Percentiles rank a stretch among this genome's conserved stretches.
Evolutionary conservation across 2,113 vertebrate species (phyloP).

Genomic region (Origma solitaria): DNA sequence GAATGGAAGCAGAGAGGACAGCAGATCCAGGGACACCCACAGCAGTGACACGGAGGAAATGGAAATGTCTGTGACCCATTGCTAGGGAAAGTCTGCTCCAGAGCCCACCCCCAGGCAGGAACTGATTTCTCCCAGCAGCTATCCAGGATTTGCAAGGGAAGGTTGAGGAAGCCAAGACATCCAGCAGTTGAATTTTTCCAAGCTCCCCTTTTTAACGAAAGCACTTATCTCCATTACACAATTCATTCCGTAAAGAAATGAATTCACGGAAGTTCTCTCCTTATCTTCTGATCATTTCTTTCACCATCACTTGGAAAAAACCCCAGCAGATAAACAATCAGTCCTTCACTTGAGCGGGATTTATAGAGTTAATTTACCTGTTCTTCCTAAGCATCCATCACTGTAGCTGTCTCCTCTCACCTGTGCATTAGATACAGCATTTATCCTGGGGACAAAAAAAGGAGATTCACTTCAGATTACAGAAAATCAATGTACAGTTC

Average conservation of each 20-base stretch:
- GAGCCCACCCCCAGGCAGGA: not conserved
- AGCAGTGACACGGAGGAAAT: not conserved
- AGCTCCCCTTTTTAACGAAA: not conserved
- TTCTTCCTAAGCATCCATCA: slow-evolving; percentile 87
- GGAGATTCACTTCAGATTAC: not conserved
- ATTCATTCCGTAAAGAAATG: not conserved
- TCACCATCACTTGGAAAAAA: not conserved
- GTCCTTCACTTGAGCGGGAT: not conserved
- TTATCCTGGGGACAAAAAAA: slow-evolving; percentile 78
- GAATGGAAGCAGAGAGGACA: not conserved
- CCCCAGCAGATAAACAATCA: not conserved
- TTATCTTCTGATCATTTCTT: not conserved
- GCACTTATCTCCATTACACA: not conserved
- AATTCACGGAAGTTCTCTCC: not conserved
- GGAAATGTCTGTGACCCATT: not conserved
- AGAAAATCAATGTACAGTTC: not conserved
- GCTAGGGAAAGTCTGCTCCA: not conserved
- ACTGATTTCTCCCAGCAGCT: not conserved
- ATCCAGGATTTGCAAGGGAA: not conserved
- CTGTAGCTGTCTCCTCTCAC: slow-evolving; percentile 88
- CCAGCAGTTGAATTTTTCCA: not conserved
- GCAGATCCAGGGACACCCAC: not conserved
- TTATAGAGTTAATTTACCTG: slow-evolving; percentile 70
- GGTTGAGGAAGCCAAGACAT: not conserved
- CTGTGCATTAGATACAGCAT: slow-evolving; percentile 91